Percentiles rank a stretch among this genome's conserved stretches.
These are phyloP conservation scores for Gerris lacustris DNA, from an alignment of 2,888 invertebrate species.

Conservation along the genomic window DNA sequence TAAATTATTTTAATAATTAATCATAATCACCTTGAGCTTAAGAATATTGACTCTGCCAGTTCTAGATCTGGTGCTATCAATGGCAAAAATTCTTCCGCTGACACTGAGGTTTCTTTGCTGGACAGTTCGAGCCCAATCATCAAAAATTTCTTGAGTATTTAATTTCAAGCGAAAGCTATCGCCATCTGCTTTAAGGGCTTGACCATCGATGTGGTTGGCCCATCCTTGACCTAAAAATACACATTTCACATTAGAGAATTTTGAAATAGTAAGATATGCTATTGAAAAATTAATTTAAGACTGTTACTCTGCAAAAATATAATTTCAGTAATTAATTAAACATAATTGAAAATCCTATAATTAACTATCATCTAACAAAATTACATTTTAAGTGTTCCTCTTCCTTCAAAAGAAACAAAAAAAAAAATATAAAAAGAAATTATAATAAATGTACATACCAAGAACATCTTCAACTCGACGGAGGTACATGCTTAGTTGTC, in stretches of 20 bases:
- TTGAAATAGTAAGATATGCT: neutral
- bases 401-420: no score
- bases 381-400: no score
- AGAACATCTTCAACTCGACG: constrained; percentile 96
- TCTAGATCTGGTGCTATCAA: constrained; percentile 67
- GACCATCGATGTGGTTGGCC: constrained; percentile 98
- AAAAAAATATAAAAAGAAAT: no score
- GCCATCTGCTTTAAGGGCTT: constrained; percentile 91
- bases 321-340: neutral
- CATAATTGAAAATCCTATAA: no score
- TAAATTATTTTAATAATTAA: no score
- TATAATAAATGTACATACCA: constrained; percentile 40
- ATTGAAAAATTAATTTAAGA: neutral
- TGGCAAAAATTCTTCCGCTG: constrained; percentile 85
- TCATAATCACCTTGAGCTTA: constrained; percentile 53
- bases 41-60: constrained; percentile 71
- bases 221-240: constrained; percentile 70
- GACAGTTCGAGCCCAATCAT: constrained; percentile 92
- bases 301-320: neutral
- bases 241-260: neutral
- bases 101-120: constrained; percentile 90
- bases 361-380: no score
- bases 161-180: constrained; percentile 94
- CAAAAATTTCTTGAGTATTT: constrained; percentile 93
- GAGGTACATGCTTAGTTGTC: constrained; percentile 89